Evolutionary conservation across 2,888 invertebrate species (phyloP).

Genomic region (Lithophane semibrunnea): DNA sequence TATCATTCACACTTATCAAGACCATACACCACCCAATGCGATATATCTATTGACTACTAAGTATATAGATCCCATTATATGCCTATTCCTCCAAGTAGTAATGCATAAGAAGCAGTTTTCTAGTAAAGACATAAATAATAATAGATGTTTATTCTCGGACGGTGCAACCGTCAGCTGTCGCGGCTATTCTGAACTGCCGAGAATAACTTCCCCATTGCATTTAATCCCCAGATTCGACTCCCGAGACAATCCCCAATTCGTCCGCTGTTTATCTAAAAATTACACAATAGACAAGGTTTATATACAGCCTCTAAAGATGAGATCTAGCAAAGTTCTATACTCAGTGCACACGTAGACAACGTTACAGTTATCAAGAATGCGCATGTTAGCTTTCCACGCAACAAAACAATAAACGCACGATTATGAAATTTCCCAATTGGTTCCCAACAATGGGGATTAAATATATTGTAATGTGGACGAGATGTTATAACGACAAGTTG

Average conservation of each 20-base stretch:
- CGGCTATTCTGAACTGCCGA: conserved; percentile 50
- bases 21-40: conserved; percentile 24
- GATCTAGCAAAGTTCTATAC: background rate
- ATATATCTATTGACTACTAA: conserved; percentile 25
- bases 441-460: conserved; percentile 48
- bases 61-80: conserved; percentile 38
- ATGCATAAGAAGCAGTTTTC: conserved; percentile 12
- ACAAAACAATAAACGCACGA: conserved; percentile 26
- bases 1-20: conserved; percentile 46
- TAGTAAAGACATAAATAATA: conserved; percentile 26
- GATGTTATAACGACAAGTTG: conserved; percentile 67
- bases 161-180: conserved; percentile 42
- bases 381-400: conserved; percentile 34
- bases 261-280: conserved; percentile 31
- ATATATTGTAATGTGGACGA: conserved; percentile 62
- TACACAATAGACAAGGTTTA: conserved; percentile 6
- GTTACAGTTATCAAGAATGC: background rate
- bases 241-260: conserved; percentile 27
- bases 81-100: conserved; percentile 18
- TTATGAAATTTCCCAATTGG: conserved; percentile 48
- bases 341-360: conserved; percentile 12
- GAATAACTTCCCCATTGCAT: conserved; percentile 50
- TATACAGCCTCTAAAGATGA: background rate
- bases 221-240: conserved; percentile 28
- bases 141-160: conserved; percentile 45